phyloP scores from a whole-genome alignment of 2,888 invertebrate genomes.

The Himalopsyche kuldschensis region DNA sequence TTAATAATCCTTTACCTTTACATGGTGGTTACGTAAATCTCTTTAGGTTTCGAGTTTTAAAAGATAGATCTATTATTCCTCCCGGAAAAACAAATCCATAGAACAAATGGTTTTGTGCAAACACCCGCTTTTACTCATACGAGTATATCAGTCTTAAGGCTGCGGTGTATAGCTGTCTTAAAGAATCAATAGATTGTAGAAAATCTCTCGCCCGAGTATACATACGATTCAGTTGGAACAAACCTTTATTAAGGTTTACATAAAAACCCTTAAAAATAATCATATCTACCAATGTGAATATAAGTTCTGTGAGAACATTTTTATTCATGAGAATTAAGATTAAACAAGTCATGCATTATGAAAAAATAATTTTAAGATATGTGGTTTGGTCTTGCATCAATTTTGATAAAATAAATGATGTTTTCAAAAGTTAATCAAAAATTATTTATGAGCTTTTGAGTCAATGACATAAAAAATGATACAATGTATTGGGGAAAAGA shows the following conservation, averaged over 20 bases:
- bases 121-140: slow-evolving; percentile 6
- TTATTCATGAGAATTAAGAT: too few relatives aligned
- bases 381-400: too few relatives aligned
- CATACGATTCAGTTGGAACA: background rate
- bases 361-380: too few relatives aligned
- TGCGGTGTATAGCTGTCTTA: slow-evolving; percentile 6
- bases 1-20: background rate
- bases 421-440: too few relatives aligned
- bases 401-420: too few relatives aligned
- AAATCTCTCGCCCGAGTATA: slow-evolving; percentile 22
- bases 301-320: too few relatives aligned
- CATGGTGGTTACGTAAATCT: background rate
- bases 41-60: background rate
- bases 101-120: slow-evolving; percentile 15
- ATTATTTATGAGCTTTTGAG: too few relatives aligned
- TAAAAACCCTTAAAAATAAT: background rate
- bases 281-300: too few relatives aligned
- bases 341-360: too few relatives aligned
- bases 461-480: too few relatives aligned
- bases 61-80: background rate
- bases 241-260: background rate
- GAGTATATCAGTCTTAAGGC: background rate
- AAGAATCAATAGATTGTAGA: slow-evolving; percentile 22
- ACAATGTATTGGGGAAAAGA: too few relatives aligned
- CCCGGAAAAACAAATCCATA: background rate